phyloP scores from a whole-genome alignment of 2,797 vertebrate species.

The Gambelia wislizenii region DNA sequence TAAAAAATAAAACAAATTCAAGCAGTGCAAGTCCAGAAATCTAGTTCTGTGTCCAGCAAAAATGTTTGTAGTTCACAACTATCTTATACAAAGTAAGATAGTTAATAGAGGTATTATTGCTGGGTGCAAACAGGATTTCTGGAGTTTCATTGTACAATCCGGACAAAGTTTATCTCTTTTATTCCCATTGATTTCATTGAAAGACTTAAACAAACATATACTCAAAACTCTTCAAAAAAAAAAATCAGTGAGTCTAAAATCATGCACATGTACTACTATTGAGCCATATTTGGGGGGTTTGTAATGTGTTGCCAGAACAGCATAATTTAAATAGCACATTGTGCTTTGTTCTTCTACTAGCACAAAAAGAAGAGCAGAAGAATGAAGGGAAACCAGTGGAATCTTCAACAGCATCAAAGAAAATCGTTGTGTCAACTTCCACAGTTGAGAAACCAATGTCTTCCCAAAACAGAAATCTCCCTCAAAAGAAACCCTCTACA shows the following conservation, averaged over 20 bases:
- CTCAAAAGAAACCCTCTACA: constrained; percentile 79
- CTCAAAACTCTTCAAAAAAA: not conserved
- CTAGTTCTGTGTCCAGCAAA: not conserved
- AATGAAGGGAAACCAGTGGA: constrained; percentile 64
- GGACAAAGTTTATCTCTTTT: not conserved
- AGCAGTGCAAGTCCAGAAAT: too few relatives aligned
- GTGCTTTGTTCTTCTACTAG: constrained; percentile 73
- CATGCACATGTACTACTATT: not conserved
- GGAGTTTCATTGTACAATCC: not conserved
- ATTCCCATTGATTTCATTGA: not conserved
- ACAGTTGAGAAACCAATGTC: constrained; percentile 63
- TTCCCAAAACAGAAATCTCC: constrained; percentile 68
- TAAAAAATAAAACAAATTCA: too few relatives aligned
- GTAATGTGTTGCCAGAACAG: not conserved
- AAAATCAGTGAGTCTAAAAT: not conserved
- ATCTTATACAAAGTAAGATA: too few relatives aligned
- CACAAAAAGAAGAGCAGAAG: constrained; percentile 77
- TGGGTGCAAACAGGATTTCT: too few relatives aligned
- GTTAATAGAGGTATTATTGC: too few relatives aligned
- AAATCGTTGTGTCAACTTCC: constrained; percentile 57
- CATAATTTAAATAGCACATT: constrained; percentile 4
- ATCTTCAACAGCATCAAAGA: constrained; percentile 51
- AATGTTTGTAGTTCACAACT: not conserved
- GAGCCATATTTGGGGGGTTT: not conserved
- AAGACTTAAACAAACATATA: not conserved